A percentile compares a stretch with the other conserved stretches of the same genome.
Evolutionary conservation across 2,888 invertebrate species (phyloP).

Genomic region (Drosophila villosipedis): DNA sequence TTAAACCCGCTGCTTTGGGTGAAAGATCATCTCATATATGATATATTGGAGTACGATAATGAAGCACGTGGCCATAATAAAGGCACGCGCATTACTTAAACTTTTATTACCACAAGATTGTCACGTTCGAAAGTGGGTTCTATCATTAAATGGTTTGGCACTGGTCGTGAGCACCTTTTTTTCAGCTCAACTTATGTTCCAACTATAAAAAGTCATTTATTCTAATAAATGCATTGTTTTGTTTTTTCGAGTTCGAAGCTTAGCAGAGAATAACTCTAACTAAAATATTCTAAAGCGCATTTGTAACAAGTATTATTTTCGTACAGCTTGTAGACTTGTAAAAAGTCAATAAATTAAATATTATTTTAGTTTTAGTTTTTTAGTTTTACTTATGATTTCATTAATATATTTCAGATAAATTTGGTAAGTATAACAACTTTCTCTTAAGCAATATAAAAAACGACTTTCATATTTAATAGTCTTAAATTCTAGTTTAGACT

Average conservation of each 20-base stretch:
- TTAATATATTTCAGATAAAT: not conserved
- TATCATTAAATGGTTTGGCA: not conserved
- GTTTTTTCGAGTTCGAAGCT: no score
- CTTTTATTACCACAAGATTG: slow-evolving; percentile 25
- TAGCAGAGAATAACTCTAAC: not conserved
- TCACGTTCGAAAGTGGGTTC: slow-evolving; percentile 37
- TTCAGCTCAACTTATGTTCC: not conserved
- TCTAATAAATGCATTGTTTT: not conserved
- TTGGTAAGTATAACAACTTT: not conserved
- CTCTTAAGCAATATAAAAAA: not conserved
- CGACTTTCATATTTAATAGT: not conserved
- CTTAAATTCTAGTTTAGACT: not conserved
- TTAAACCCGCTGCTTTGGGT: not conserved
- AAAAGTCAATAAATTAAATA: not conserved
- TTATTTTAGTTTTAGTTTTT: not conserved
- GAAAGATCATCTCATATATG: slow-evolving; percentile 19
- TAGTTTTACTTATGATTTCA: not conserved
- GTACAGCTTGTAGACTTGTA: no score
- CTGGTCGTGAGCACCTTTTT: not conserved
- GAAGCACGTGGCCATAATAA: slow-evolving; percentile 41
- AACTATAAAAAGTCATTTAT: not conserved
- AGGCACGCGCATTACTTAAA: slow-evolving; percentile 19
- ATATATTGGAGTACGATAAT: slow-evolving; percentile 7
- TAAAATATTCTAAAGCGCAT: not conserved
- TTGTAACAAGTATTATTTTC: not conserved